A percentile compares a stretch with the other conserved stretches of the same genome.
These are phyloP conservation scores for Sepioteuthis lessoniana DNA, from an alignment of 2,888 invertebrate genomes.

Conservation along the genomic window DNA sequence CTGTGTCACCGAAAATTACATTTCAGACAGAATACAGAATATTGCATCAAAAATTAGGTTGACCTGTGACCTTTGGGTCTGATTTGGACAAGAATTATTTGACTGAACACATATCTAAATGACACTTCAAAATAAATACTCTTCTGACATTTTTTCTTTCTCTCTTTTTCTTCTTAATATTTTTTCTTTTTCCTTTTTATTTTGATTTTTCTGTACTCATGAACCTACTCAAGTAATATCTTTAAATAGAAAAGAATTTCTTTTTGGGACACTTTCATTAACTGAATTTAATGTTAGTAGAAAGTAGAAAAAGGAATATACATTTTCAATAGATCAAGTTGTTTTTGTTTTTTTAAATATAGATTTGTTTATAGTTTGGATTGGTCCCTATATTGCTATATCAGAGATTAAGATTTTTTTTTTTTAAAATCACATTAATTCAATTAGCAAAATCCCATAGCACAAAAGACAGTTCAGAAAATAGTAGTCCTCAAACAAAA, in stretches of 20 bases:
- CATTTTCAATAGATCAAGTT: too few species aligned
- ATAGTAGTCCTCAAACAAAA: neutral
- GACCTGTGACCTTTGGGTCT: neutral
- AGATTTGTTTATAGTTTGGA: too few species aligned
- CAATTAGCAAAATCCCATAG: neutral
- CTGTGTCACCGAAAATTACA: neutral
- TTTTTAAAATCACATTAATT: neutral
- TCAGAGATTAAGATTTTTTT: too few species aligned
- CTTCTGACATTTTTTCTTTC: neutral
- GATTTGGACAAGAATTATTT: neutral
- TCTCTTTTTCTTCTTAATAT: too few species aligned
- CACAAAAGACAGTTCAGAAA: neutral
- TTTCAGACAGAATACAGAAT: neutral
- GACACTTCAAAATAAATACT: neutral
- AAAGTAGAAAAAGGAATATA: neutral
- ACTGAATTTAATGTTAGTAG: too few species aligned
- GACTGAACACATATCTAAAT: neutral
- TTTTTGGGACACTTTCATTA: too few species aligned
- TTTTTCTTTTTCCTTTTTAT: too few species aligned
- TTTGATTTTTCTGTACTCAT: too few species aligned
- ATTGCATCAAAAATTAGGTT: neutral
- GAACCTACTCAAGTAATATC: too few species aligned
- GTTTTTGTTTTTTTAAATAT: too few species aligned
- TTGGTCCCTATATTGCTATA: too few species aligned
- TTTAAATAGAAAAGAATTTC: too few species aligned